Evolutionary conservation across 2,888 invertebrate species (phyloP), one percentile per base, ranked within the genome.

Genomic region (Cecidostiba fungosa): DNA sequence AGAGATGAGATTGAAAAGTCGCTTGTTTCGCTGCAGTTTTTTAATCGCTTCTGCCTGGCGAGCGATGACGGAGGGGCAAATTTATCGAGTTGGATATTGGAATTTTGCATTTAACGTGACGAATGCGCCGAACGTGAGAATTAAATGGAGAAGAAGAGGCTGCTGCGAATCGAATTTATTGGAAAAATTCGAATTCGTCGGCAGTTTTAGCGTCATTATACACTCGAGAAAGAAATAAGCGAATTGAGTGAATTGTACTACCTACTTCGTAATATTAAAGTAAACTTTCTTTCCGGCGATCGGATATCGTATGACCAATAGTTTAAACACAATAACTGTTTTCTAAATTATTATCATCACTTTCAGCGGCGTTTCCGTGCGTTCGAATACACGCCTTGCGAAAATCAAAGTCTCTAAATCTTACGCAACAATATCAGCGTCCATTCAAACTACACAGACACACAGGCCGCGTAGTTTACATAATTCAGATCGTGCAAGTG

Each of bases 51-150:
- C 62, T 77, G 16, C n/a, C n/a, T n/a, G n/a, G 54, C 16, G 54
- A 54, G 54, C 54, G n/a, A n/a, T 19, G 54, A 50, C 19, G n/a
- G 2, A n/a, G 59, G 77, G 23, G 32, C 1, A 10, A 29, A 19
- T 76, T 54, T 76, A 77, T 59, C 32, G 47, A 47, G 29, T 26
- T 8, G 4, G 26, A 74, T 74, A 50, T 74, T 50, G 73, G 73
- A 73, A 73, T 73, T 73, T 73, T 39, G 73, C 73, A 73, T 73
- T 73, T 43, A 73, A 73, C 5, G 39, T 23, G 73, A 47, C 19
- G 36, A 19, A 74, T 50, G 74, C 14, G 50, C n/a, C 16, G 23
- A 6, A 47, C 74, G 50, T 29, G 74, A 29, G 47, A 29, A 50
- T 29, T 26, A 32, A 69, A 69, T 32, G 69, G 32, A 16, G 16